A percentile compares a stretch with the other conserved stretches of the same genome.
phyloP scores from a whole-genome alignment of 2,797 vertebrate species.

The Avahi laniger region DNA sequence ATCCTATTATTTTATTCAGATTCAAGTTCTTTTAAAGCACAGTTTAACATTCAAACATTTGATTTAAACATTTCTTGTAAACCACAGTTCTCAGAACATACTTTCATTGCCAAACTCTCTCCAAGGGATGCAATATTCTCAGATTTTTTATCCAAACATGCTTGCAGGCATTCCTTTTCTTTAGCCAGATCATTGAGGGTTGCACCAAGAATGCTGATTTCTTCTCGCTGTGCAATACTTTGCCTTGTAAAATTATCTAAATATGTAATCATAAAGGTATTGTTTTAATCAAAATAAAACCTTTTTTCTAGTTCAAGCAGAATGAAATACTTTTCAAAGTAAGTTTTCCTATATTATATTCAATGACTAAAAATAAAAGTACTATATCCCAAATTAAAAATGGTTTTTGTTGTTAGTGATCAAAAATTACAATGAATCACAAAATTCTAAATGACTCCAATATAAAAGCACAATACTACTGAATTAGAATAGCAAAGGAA shows the following conservation, averaged over 20 bases:
- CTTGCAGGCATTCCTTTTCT: slow-evolving; percentile 85
- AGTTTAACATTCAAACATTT: slow-evolving; percentile 11
- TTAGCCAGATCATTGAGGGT: slow-evolving; percentile 82
- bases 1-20: slow-evolving; percentile 59
- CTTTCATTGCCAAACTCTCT: slow-evolving; percentile 81
- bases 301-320: slow-evolving; percentile 47
- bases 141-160: slow-evolving; percentile 84
- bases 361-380: slow-evolving; percentile 49
- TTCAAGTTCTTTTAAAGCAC: neutral
- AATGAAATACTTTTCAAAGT: slow-evolving; percentile 54
- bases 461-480: slow-evolving; percentile 14
- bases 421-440: slow-evolving; percentile 16
- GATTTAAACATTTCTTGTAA: slow-evolving; percentile 54
- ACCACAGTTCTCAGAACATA: slow-evolving; percentile 73
- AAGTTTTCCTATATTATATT: neutral
- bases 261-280: slow-evolving; percentile 68
- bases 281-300: slow-evolving; percentile 69
- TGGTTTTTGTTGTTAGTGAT: slow-evolving; percentile 18
- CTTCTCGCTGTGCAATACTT: slow-evolving; percentile 81
- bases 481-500: slow-evolving; percentile 51
- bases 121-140: slow-evolving; percentile 83
- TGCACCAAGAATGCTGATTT: slow-evolving; percentile 83
- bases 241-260: slow-evolving; percentile 84
- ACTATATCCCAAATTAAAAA: slow-evolving; percentile 18
- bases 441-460: slow-evolving; percentile 49